Evolutionary conservation across 2,888 invertebrate species (phyloP), one percentile per base, ranked within the genome.

Genomic region (Dexiosoma caninum): DNA sequence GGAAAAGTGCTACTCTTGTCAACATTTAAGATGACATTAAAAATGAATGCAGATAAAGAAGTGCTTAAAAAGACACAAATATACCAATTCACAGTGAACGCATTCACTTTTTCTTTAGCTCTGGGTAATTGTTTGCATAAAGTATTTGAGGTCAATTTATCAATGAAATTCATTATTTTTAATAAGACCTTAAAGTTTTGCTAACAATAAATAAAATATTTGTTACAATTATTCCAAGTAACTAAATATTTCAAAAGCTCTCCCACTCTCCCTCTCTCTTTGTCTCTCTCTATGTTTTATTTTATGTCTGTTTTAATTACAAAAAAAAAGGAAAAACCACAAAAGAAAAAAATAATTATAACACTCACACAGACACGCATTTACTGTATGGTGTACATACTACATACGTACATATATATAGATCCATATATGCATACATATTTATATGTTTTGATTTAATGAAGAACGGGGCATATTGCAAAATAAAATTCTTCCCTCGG

Each of bases 201-300:
- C 7, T 42, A 51, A 72, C n/a, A 72, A 32, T 64, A 64, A 35
- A 37, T 12, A 57, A 83, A 84, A 84, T 84, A 85, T 59, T 74
- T 78, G 81, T 81, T 57, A 72, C 72, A 77, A 82, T 84, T 37
- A 23, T 82, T 82, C 72, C 82, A 82, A 75, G 77, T 83, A 85
- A 84, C 83, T 84, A 83, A 83, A 84, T 85, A 82, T 77, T 55
- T 40, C 1, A n/a, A 19, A 3, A 42, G 6, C 16, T 16, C 71
- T 40, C 6, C 23, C 12, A 10, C 32, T 1, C 27, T 14, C 14
- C 21, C 23, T 8, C 19, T n/a, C 37, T n/a, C 40, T 21, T 42
- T n/a, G 10, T 40, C 14, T 9, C 5, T 46, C 30, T 30, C 14
- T 2, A 23, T n/a, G n/a, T n/a, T n/a, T n/a, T n/a, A n/a, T n/a